Percentiles rank a stretch among this genome's conserved stretches.
phyloP scores from a whole-genome alignment of 2,888 invertebrate genomes.

The Agrochola lota region DNA sequence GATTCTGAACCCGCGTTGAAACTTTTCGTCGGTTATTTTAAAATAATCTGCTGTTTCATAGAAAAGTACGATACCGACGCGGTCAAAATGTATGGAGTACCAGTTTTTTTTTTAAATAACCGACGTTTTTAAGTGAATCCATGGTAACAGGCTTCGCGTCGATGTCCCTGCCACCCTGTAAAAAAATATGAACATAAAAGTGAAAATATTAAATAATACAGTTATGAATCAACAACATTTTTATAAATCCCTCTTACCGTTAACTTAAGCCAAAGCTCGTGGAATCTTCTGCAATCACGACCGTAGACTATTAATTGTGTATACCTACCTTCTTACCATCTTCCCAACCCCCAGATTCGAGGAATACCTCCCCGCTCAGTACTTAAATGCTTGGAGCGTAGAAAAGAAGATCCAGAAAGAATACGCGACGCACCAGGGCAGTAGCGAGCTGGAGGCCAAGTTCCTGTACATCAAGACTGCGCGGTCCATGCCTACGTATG shows the following conservation, averaged over 20 bases:
- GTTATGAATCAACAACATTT: not conserved
- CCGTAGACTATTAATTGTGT: not conserved
- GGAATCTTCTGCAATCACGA: not conserved
- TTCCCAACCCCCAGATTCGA: conserved; percentile 92
- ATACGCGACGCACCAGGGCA: conserved; percentile 94
- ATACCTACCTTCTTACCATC: conserved; percentile 25
- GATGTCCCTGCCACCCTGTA: too few relatives aligned
- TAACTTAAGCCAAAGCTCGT: not conserved
- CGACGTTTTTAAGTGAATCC: too few relatives aligned
- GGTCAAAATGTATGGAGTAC: too few relatives aligned
- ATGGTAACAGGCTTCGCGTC: too few relatives aligned
- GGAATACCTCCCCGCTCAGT: conserved; percentile 98
- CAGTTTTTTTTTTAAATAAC: too few relatives aligned
- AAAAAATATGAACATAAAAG: not conserved
- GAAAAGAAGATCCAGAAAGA: conserved; percentile 98
- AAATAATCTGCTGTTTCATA: too few relatives aligned
- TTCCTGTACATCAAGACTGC: conserved; percentile 99
- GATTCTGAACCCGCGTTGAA: too few relatives aligned
- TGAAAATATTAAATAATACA: not conserved
- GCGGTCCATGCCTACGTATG: conserved; percentile 98
- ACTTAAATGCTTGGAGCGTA: conserved; percentile 96
- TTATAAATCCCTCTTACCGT: not conserved
- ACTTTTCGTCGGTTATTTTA: too few relatives aligned
- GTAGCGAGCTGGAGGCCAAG: conserved; percentile 98
- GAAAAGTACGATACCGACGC: too few relatives aligned